These are phyloP conservation scores for Tupaia chinensis DNA, from an alignment of 2,113 vertebrate species.

Conservation along the genomic window DNA sequence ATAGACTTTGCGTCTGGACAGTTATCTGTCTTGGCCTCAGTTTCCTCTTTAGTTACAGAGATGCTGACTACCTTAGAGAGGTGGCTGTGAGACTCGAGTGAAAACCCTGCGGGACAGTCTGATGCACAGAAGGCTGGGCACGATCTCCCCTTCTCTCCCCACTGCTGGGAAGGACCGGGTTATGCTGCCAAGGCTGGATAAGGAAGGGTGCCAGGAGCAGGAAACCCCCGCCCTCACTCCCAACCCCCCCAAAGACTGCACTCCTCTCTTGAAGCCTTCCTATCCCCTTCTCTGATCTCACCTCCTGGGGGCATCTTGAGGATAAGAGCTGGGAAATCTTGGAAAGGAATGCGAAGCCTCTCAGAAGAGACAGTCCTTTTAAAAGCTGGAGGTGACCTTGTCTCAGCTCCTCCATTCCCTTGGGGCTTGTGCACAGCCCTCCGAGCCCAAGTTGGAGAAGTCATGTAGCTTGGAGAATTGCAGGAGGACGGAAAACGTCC, in stretches of 20 bases:
- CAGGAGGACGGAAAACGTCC: neutral
- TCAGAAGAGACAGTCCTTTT: neutral
- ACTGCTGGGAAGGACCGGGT: neutral
- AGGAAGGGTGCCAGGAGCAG: neutral
- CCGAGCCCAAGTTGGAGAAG: neutral
- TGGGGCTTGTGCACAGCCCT: neutral
- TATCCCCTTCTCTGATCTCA: too few species aligned
- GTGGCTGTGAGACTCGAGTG: neutral
- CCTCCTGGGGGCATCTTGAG: neutral
- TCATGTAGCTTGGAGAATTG: neutral
- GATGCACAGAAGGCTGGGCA: too few species aligned
- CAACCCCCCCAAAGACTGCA: neutral
- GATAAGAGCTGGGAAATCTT: constrained; percentile 6
- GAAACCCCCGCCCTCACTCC: neutral
- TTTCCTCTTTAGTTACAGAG: neutral
- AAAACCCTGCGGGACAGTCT: neutral
- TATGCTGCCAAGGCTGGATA: neutral
- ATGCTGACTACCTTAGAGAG: neutral
- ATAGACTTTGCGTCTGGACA: neutral
- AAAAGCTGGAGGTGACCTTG: neutral
- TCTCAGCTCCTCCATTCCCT: neutral
- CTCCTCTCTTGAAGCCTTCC: neutral
- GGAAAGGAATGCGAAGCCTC: neutral
- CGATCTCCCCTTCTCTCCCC: neutral
- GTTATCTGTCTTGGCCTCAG: neutral